These are phyloP conservation scores for Chelon labrosus DNA, from an alignment of 2,797 vertebrate species.

Conservation along the genomic window DNA sequence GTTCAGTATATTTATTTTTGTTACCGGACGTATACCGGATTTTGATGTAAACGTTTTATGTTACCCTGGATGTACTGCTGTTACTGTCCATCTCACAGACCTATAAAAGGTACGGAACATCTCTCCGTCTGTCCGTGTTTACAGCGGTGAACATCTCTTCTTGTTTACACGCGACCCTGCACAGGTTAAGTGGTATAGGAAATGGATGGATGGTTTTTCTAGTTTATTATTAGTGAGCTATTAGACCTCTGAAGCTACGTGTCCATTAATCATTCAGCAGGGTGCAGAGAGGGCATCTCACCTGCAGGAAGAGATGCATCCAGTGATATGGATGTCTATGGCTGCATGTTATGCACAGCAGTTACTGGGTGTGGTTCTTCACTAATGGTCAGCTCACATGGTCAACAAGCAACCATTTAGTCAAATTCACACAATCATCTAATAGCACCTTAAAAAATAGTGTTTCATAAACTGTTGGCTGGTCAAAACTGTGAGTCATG, in stretches of 20 bases:
- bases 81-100: neutral
- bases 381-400: conserved; percentile 31
- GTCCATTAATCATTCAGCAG: conserved; percentile 55
- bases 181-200: conserved; percentile 31
- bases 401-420: conserved; percentile 27
- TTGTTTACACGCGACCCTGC: conserved; percentile 46
- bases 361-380: conserved; percentile 7
- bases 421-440: conserved; percentile 12
- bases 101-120: conserved; percentile 5
- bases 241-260: conserved; percentile 30
- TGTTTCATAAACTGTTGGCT: conserved; percentile 18
- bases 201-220: conserved; percentile 24
- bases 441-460: neutral
- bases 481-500: conserved; percentile 22
- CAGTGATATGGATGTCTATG: conserved; percentile 35
- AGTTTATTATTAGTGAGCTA: conserved; percentile 60
- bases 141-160: conserved; percentile 25
- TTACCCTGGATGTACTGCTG: neutral
- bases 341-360: conserved; percentile 13
- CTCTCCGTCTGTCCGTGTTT: conserved; percentile 5
- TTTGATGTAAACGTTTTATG: neutral
- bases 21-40: too few species aligned
- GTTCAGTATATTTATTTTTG: neutral
- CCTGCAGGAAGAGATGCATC: conserved; percentile 45
- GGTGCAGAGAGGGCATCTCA: conserved; percentile 40